Conservation (phyloP, 2,797 vertebrate species). For the Hipposideros larvatus region DNA sequence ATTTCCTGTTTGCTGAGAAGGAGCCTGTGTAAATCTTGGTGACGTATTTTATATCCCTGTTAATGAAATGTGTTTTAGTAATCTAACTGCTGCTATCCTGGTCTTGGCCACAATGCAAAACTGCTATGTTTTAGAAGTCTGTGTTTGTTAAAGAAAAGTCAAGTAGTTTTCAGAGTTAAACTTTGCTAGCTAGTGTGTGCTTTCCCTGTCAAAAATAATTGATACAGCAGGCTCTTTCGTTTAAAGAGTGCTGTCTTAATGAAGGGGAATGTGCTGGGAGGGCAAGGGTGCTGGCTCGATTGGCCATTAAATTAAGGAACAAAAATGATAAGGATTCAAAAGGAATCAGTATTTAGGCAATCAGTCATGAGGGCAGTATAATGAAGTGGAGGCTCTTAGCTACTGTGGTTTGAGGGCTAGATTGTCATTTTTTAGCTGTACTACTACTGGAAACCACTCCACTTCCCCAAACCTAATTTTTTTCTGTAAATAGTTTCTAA, state of each 20-base stretch:
- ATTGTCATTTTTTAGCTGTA: neutral
- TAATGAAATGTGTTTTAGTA: slow-evolving; percentile 57
- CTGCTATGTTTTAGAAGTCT: neutral
- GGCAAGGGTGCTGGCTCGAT: neutral
- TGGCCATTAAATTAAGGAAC: neutral
- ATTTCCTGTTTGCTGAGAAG: slow-evolving; percentile 69
- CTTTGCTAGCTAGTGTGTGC: neutral
- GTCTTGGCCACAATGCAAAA: neutral
- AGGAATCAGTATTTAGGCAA: neutral
- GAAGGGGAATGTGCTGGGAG: neutral
- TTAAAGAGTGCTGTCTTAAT: neutral
- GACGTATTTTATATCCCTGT: slow-evolving; percentile 49
- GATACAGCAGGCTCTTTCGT: neutral
- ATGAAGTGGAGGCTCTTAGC: neutral
- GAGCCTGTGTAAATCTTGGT: slow-evolving; percentile 19
- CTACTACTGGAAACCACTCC: neutral
- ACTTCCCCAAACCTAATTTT: neutral
- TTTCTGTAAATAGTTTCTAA: neutral
- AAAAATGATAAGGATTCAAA: slow-evolving; percentile 3
- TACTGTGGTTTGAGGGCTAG: neutral
- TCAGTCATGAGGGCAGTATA: neutral
- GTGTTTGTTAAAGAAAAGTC: slow-evolving; percentile 32
- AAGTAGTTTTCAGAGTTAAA: slow-evolving; percentile 48
- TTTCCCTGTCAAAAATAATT: slow-evolving; percentile 7
- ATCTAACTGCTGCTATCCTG: neutral